Conservation (phyloP, 35 echinoderm and acorn worm species). For the Heliocidaris tuberculata region DNA sequence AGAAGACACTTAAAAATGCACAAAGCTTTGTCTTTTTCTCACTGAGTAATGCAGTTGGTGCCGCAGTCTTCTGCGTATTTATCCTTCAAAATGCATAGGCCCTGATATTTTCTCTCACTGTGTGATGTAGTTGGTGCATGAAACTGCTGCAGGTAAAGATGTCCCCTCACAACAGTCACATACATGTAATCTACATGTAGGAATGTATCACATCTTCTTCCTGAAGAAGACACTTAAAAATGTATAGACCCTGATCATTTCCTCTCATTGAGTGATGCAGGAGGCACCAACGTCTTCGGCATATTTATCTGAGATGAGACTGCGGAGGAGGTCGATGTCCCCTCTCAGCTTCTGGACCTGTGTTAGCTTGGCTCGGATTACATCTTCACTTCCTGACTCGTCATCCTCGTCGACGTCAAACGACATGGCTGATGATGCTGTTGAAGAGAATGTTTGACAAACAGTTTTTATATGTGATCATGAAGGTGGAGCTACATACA, state of each 20-base stretch:
- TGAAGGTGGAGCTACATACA: too few species aligned
- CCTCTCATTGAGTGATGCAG: constrained; percentile 81
- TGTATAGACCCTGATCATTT: background rate
- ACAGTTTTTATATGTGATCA: background rate
- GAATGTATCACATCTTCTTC: background rate
- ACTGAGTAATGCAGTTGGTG: constrained; percentile 86
- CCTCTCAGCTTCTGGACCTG: constrained; percentile 68
- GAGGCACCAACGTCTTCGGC: constrained; percentile 80
- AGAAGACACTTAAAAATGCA: background rate
- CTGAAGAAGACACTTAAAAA: background rate
- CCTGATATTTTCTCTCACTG: too few species aligned
- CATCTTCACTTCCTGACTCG: background rate
- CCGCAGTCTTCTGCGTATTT: constrained; percentile 89
- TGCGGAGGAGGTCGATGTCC: constrained; percentile 77
- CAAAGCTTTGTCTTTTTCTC: background rate
- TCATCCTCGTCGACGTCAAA: constrained; percentile 55
- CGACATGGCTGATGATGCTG: constrained; percentile 78
- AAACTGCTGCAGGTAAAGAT: too few species aligned
- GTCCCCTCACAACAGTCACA: too few species aligned
- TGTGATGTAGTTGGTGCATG: too few species aligned
- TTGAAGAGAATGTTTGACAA: background rate
- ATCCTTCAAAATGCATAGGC: constrained; percentile 15
- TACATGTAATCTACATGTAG: background rate
- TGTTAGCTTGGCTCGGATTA: constrained; percentile 55
- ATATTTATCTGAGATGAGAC: constrained; percentile 80